Base-by-base conservation (phyloP, 2,797 vertebrate species). In the Lacerta agilis region DNA sequence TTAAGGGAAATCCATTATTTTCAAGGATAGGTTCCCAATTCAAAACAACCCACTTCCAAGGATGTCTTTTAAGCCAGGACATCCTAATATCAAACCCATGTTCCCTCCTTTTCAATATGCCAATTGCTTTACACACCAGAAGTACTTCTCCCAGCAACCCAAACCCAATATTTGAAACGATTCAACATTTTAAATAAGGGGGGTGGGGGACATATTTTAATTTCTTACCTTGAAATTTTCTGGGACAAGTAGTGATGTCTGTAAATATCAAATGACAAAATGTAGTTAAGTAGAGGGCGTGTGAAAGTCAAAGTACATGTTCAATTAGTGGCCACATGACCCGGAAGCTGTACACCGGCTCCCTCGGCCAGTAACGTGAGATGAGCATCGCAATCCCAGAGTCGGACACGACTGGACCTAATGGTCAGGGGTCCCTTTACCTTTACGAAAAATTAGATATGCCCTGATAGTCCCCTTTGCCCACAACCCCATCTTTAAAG, bases 191-290 rank as follows among this genome's bases (percentile, higher is more conserved):
- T 55, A 4, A 0, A 10, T 0, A 27, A 92, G n/a, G 15, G n/a
- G 15, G 33, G 33, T 33, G 33, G 2, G 10, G 69, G 43, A 41
- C 27, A 2, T 2, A 25, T 79, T 45, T 88, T 43, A 64, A 36
- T 72, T 33, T 72, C 95, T 95, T 95, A 96, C 95, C 94, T 0
- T 5, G 0, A 2, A 1, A 3, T 8, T 23, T 1, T 6, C 3
- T 45, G 79, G 71, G 6, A 29, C 67, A 33, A 23, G 13, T 23
- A 85, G 7, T 2, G 5, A 0, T n/a, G 4, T 45, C 88, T 89
- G 23, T 71, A 86, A 75, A 85, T 15, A 80, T 61, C 7, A 80
- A 85, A 86, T 41, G 43, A 69, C 7, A 77, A 89, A 81, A 75
- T 3, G 1, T 41, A 11, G 17, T 83, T 88, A 88, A 45, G 71